Base-by-base conservation (phyloP, 1,140 invertebrate species). In the Drosophila paulistorum region DNA sequence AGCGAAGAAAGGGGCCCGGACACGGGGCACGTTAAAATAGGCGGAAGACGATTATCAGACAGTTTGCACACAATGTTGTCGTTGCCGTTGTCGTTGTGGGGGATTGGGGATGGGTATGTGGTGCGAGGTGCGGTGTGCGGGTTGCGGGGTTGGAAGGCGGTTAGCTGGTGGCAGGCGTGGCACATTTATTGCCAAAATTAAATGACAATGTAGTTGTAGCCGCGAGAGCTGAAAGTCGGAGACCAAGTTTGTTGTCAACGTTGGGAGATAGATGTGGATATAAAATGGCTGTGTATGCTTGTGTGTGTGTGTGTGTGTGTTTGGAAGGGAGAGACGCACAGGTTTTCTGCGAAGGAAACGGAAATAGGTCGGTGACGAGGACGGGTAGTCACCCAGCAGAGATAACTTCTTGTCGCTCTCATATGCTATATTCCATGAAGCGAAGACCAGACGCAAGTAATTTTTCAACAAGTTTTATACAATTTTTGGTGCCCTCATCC, bases 111-210 rank as follows among this genome's bases (percentile, higher is more conserved):
- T 7, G 5, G 9, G 30, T 26, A 26, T 26, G 23, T 26, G 23
- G 23, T 30, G 5, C 30, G 30, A 10, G 33, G 13, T 17, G 23
- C n/a, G 13, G 13, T 26, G 35, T 26, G 35, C 35, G 20, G 20
- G 4, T 7, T 2, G 10, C 9, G 55, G 63, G 11, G 10, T 13
- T 41, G n/a, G 26, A 30, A 30, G 23, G n/a, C 7, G 11, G 62
- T 17, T 59, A 37, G 58, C 30, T 37, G 58, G 58, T 23, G 35
- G 58, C 58, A 66, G 59, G 48, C 73, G 68, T 72, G 65, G 71
- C 85, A 76, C 84, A 89, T 89, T 89, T 89, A 89, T 89, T 90
- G 84, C 85, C 85, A 90, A 89, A 89, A 89, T 89, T 89, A 89
- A 89, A 89, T 89, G 84, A 89, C 84, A 89, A 89, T 89, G 85